A percentile compares a stretch with the other conserved stretches of the same genome.
Conservation (phyloP, 2,113 vertebrate genomes). For the Hydrochoerus hydrochaeris region DNA sequence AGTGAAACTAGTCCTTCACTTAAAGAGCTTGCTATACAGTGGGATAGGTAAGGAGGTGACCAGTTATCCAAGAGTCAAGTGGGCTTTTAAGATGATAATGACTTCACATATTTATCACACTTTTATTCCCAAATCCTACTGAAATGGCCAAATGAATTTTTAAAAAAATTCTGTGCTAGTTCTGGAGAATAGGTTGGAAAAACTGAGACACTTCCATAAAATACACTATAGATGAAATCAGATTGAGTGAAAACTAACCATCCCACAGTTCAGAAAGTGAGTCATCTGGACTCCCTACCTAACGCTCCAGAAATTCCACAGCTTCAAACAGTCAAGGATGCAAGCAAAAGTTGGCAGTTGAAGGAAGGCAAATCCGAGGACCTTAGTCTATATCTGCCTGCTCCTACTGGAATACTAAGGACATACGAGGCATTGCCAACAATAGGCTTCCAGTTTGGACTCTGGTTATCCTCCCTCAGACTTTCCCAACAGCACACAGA, state of each 20-base stretch:
- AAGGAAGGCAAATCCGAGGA: neutral
- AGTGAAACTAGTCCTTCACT: neutral
- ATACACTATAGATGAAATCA: neutral
- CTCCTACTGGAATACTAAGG: accelerated
- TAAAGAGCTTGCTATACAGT: neutral
- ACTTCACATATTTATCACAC: neutral
- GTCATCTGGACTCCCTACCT: neutral
- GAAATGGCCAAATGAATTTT: neutral
- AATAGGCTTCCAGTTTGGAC: neutral
- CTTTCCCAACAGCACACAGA: neutral
- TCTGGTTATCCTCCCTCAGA: neutral
- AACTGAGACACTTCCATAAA: neutral
- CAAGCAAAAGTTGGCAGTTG: accelerated
- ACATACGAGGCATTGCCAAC: accelerated
- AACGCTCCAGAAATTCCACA: neutral
- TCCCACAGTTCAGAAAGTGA: neutral
- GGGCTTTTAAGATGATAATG: neutral
- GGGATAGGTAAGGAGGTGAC: neutral
- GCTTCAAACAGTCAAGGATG: neutral
- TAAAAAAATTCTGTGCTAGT: neutral
- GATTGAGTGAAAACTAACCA: neutral
- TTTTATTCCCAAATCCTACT: neutral
- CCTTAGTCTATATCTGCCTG: neutral
- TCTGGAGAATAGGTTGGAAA: neutral
- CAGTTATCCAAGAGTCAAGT: neutral